phyloP scores from a whole-genome alignment of 2,888 invertebrate genomes.

The Drosophila peninsularis region DNA sequence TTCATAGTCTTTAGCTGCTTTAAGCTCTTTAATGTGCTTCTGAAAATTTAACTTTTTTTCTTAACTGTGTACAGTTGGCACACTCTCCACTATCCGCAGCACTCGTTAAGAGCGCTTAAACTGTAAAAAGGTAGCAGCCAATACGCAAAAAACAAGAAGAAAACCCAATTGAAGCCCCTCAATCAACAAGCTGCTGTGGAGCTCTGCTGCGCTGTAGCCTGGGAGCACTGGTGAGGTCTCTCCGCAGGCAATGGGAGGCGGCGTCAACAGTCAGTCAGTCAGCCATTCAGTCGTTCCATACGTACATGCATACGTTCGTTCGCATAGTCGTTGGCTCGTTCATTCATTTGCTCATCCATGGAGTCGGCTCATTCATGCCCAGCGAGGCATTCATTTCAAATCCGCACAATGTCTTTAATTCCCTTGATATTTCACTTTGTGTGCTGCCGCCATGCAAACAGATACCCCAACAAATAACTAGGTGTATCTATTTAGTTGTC shows the following conservation, averaged over 20 bases:
- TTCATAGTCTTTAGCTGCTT: neutral
- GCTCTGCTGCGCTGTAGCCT: slow-evolving; percentile 11
- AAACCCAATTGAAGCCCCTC: slow-evolving; percentile 60
- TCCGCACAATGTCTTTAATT: slow-evolving; percentile 80
- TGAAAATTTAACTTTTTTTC: neutral
- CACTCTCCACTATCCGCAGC: slow-evolving; percentile 19
- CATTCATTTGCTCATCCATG: slow-evolving; percentile 50
- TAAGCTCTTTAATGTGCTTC: neutral
- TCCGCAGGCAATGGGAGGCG: slow-evolving; percentile 25
- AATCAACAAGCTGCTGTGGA: slow-evolving; percentile 43
- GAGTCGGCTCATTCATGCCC: slow-evolving; percentile 57
- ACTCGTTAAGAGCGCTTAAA: slow-evolving; percentile 32
- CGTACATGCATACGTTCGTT: slow-evolving; percentile 20
- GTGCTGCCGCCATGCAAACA: slow-evolving; percentile 47
- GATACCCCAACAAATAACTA: slow-evolving; percentile 79
- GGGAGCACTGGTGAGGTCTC: neutral
- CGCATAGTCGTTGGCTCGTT: slow-evolving; percentile 18
- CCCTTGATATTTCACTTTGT: slow-evolving; percentile 81
- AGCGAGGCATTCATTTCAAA: slow-evolving; percentile 67
- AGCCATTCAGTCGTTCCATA: slow-evolving; percentile 28
- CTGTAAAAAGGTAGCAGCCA: slow-evolving; percentile 28
- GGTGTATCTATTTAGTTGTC: slow-evolving; percentile 81
- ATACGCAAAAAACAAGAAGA: slow-evolving; percentile 12
- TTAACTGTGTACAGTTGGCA: slow-evolving; percentile 23
- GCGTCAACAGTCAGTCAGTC: slow-evolving; percentile 59